phyloP scores from a whole-genome alignment of 2,888 invertebrate species.

The Frankliniella intonsa region DNA sequence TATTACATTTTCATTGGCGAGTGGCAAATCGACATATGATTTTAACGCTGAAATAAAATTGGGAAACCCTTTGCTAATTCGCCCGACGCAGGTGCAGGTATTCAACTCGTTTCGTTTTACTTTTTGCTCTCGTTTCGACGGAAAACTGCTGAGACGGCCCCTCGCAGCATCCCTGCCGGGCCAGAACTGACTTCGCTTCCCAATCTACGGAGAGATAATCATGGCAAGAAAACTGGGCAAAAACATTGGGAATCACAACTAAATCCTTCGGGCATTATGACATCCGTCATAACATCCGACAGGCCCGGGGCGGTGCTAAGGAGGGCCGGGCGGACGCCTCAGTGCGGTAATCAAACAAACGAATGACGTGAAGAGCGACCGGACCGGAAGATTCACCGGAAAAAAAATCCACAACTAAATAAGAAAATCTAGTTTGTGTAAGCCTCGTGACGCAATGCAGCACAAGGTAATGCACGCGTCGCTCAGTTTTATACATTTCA shows the following conservation, averaged over 20 bases:
- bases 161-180: too few species aligned
- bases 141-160: background rate
- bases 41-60: too few species aligned
- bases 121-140: background rate
- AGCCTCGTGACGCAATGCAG: too few species aligned
- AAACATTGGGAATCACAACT: background rate
- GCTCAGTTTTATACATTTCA: too few species aligned
- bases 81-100: too few species aligned
- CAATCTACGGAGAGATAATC: constrained; percentile 4
- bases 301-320: background rate
- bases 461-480: too few species aligned
- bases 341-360: background rate
- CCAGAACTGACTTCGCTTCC: background rate
- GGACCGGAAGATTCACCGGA: background rate
- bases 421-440: too few species aligned
- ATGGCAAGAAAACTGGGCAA: background rate
- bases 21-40: too few species aligned
- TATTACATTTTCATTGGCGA: too few species aligned
- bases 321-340: background rate
- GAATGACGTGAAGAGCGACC: background rate
- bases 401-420: background rate
- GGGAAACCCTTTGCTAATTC: too few species aligned
- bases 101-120: too few species aligned
- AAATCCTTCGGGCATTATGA: constrained; percentile 6
- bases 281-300: background rate